Evolutionary conservation across 2,888 invertebrate genomes (phyloP).

Genomic region (Nineta flava): DNA sequence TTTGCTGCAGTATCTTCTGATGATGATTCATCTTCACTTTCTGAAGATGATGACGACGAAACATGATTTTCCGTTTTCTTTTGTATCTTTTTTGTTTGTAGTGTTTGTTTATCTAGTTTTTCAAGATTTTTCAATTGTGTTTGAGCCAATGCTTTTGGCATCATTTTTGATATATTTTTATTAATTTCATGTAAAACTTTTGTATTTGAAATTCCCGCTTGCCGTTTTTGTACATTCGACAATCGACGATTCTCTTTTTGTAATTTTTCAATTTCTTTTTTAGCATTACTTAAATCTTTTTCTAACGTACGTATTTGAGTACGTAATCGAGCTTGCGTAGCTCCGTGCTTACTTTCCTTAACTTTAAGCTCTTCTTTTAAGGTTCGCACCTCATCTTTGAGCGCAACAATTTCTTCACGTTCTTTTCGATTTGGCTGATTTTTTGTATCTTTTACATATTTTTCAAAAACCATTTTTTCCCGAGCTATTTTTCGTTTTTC

Average conservation of each 20-base stretch:
- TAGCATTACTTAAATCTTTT: constrained; percentile 47
- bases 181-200: constrained; percentile 65
- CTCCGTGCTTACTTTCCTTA: constrained; percentile 59
- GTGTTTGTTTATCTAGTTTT: neutral
- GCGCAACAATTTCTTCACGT: constrained; percentile 45
- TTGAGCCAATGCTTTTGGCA: constrained; percentile 11
- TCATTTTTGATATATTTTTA: constrained; percentile 36
- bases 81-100: neutral
- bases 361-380: constrained; percentile 48
- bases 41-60: neutral
- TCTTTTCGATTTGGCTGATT: constrained; percentile 49
- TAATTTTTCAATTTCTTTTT: constrained; percentile 48
- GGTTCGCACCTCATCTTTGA: constrained; percentile 47
- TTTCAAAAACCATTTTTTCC: constrained; percentile 35
- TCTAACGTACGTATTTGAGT: constrained; percentile 58
- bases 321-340: constrained; percentile 53
- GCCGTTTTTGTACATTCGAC: constrained; percentile 39
- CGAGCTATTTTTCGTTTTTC: constrained; percentile 44
- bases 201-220: constrained; percentile 42
- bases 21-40: constrained; percentile 7
- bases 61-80: constrained; percentile 15
- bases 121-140: neutral
- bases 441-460: constrained; percentile 48
- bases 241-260: constrained; percentile 49
- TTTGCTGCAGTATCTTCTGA: neutral